Conservation (phyloP, 1,140 invertebrate species). For the Meloidogyne floridensis region DNA sequence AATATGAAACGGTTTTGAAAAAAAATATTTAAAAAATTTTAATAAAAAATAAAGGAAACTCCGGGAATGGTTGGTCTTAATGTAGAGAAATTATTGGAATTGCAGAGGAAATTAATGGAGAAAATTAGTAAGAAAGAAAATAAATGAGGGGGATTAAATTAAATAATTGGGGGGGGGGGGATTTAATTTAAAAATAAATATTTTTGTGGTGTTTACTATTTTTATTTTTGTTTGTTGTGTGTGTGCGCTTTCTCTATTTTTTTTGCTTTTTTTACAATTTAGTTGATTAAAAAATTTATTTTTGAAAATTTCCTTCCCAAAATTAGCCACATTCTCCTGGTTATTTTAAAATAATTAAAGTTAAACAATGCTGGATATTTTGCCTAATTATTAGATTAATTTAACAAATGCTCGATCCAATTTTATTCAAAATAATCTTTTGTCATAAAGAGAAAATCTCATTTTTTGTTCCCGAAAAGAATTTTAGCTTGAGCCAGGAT, state of each 20-base stretch:
- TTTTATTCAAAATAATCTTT: too few species aligned
- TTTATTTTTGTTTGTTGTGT: not conserved
- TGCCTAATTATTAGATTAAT: too few species aligned
- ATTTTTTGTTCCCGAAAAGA: too few species aligned
- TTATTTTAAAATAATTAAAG: not conserved
- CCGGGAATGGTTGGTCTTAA: slow-evolving; percentile 63
- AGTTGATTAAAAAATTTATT: not conserved
- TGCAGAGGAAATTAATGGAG: slow-evolving; percentile 58
- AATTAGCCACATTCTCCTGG: slow-evolving; percentile 8
- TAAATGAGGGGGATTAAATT: not conserved
- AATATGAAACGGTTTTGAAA: slow-evolving; percentile 55
- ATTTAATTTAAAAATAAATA: not conserved
- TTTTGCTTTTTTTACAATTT: not conserved
- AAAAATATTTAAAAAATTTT: not conserved
- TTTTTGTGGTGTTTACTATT: not conserved
- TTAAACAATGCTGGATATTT: not conserved
- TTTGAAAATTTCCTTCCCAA: not conserved
- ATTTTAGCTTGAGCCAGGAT: too few species aligned
- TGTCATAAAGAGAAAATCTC: too few species aligned
- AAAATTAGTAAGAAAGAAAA: slow-evolving; percentile 55
- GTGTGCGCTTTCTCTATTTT: not conserved
- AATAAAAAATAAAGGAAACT: slow-evolving; percentile 48
- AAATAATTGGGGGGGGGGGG: not conserved
- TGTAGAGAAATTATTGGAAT: slow-evolving; percentile 51
- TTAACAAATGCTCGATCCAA: too few species aligned